A percentile compares a stretch with the other conserved stretches of the same genome.
Evolutionary conservation across 2,797 vertebrate genomes (phyloP).

Genomic region (Rallus crepitans): DNA sequence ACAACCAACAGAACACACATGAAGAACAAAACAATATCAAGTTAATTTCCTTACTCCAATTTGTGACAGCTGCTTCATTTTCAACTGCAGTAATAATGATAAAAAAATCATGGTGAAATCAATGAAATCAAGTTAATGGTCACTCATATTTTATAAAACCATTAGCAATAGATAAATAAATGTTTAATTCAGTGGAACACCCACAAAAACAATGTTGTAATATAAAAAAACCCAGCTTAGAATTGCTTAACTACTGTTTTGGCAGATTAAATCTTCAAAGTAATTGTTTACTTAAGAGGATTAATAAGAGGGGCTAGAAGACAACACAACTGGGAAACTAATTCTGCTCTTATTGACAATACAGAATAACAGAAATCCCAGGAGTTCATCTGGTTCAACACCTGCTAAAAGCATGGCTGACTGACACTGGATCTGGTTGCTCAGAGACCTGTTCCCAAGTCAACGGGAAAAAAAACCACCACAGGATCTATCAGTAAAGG

Average conservation of each 20-base stretch:
- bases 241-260: not conserved
- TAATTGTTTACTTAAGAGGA: not conserved
- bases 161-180: not conserved
- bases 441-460: not conserved
- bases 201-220: not conserved
- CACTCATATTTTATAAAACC: not conserved
- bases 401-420: not conserved
- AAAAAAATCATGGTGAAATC: not conserved
- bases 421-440: not conserved
- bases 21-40: not conserved
- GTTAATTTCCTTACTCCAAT: not conserved
- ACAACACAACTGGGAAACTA: not conserved
- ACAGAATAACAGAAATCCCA: not conserved
- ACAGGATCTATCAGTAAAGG: not conserved
- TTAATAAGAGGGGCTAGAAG: not conserved
- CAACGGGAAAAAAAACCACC: not conserved
- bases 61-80: slow-evolving; percentile 13
- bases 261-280: not conserved
- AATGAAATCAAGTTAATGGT: not conserved
- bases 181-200: not conserved
- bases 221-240: not conserved
- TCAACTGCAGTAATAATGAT: not conserved
- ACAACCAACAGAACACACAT: not conserved
- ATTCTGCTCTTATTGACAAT: not conserved
- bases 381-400: not conserved